Evolutionary conservation across 2,113 vertebrate genomes (phyloP).

Genomic region (Perognathus longimembris): DNA sequence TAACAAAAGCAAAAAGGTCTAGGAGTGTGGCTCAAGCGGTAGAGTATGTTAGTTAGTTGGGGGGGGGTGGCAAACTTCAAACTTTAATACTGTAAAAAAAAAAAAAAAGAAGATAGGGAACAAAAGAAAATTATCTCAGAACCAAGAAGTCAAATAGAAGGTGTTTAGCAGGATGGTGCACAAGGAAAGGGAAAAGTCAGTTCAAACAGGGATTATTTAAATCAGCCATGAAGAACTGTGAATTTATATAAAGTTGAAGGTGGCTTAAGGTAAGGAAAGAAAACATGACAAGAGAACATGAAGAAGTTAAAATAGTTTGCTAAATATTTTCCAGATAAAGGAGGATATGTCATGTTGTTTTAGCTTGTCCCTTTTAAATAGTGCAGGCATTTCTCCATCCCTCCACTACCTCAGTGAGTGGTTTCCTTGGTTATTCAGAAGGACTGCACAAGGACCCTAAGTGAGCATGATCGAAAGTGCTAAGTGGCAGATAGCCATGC

Average conservation of each 20-base stretch:
- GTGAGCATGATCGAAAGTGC: neutral
- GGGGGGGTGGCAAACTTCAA: too few species aligned
- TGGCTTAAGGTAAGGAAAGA: neutral
- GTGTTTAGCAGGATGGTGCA: neutral
- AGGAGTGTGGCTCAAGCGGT: too few species aligned
- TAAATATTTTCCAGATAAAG: neutral
- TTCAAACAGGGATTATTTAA: neutral
- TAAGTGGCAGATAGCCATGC: too few species aligned
- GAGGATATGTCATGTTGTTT: neutral
- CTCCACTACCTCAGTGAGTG: neutral
- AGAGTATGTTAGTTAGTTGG: too few species aligned
- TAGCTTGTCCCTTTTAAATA: neutral
- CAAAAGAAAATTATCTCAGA: neutral
- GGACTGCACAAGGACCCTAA: neutral
- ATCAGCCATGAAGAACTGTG: neutral
- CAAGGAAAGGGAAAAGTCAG: neutral
- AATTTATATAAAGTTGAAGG: neutral
- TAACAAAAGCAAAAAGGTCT: too few species aligned
- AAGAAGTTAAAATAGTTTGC: neutral
- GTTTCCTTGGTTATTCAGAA: neutral
- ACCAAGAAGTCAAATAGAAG: neutral
- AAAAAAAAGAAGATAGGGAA: too few species aligned
- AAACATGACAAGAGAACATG: neutral
- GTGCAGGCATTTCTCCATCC: neutral
- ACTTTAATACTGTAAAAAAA: too few species aligned